Evolutionary conservation across 2,888 invertebrate species (phyloP), one percentile per base, ranked within the genome.

Genomic region (Achlya flavicornis): DNA sequence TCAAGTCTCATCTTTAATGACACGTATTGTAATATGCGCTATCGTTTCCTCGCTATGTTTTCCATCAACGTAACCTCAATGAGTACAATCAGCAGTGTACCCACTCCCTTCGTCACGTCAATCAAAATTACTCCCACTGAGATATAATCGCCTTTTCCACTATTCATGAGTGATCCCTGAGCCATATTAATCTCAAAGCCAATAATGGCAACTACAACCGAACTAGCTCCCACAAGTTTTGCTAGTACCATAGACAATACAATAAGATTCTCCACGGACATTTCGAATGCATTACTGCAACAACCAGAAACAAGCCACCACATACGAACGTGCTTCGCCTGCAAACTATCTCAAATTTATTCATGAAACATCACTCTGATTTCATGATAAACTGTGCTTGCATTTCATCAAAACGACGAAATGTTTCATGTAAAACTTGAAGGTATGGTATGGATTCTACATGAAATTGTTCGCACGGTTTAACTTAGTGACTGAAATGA

Each of bases 311-410:
- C 66, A 62, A 70, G 61, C 66, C 64, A 68, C 67, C 68, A 60
- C 66, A 62, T 58, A 65, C 62, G 61, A 26, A 70, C 74, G 73
- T 72, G 75, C 48, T 57, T 57, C 46, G 76, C 68, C 69, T 71
- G 53, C 64, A 61, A 71, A 72, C 69, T 62, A 67, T 61, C 64
- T 66, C 63, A 68, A 67, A 66, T 64, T 66, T 69, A 75, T 75
- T 70, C 68, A 67, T 69, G 69, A 69, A 60, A 60, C 60, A 60
- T 60, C 60, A 41, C 43, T 60, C 19, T 43, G 60, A 60, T 60
- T 60, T 60, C 41, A 41, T 60, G 43, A 60, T 60, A 60, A 60
- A 60, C 43, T 41, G 26, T 41, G 41, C 41, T 43, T 43, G 26
- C 43, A 60, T 60, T 41, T 26, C 5, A 12, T 19, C 43, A n/a